Percentiles rank a stretch among this genome's conserved stretches.
phyloP scores from a whole-genome alignment of 2,888 invertebrate species.

The Agrochola lota region DNA sequence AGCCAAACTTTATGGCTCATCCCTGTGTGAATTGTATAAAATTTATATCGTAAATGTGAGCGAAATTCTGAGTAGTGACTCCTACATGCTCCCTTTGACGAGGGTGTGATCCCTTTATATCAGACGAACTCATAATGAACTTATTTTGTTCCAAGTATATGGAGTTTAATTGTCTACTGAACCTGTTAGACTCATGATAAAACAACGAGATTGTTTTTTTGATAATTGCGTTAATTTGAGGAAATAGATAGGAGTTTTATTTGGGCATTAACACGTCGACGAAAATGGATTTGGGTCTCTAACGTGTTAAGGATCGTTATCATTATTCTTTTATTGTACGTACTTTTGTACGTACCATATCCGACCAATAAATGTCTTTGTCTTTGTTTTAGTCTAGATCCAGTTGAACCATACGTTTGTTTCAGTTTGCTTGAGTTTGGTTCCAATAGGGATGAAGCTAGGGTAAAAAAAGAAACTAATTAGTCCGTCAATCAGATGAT shows the following conservation, averaged over 20 bases:
- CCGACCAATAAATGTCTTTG: no score
- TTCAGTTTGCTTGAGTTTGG: constrained; percentile 17
- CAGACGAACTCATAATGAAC: constrained; percentile 75
- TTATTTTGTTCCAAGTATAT: constrained; percentile 72
- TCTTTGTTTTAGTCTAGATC: constrained; percentile 6
- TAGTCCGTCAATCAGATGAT: no score
- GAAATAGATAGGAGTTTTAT: constrained; percentile 26
- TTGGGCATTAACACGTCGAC: constrained; percentile 8
- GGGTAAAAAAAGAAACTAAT: no score
- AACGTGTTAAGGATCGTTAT: neutral
- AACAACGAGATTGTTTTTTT: constrained; percentile 46
- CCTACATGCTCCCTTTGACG: constrained; percentile 61
- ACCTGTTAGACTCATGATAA: constrained; percentile 34
- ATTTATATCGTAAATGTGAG: constrained; percentile 69
- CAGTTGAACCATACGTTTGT: constrained; percentile 4
- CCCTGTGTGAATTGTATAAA: constrained; percentile 67
- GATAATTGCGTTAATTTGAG: constrained; percentile 35
- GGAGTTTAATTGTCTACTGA: constrained; percentile 68
- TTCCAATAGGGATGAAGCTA: neutral
- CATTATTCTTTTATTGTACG: neutral
- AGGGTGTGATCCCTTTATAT: constrained; percentile 72
- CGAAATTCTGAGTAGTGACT: constrained; percentile 59
- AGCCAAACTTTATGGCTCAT: constrained; percentile 61
- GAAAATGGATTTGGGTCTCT: constrained; percentile 8
- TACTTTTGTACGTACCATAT: no score